Evolutionary conservation across 2,888 invertebrate genomes (phyloP).

Genomic region (Sminthurinus aureus): DNA sequence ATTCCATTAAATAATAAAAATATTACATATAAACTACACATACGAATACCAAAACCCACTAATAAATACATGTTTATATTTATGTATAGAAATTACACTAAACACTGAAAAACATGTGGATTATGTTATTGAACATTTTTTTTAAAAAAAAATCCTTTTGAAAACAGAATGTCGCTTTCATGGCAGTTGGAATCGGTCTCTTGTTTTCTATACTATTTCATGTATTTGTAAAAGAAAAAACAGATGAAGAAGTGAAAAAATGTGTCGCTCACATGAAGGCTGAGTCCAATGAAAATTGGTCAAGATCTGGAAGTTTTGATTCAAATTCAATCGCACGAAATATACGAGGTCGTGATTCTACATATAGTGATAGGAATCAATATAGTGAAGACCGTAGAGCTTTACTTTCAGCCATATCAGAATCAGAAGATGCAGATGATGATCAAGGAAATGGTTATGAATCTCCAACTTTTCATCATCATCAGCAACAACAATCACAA

Average conservation of each 20-base stretch:
- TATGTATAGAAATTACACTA: neutral
- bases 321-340: slow-evolving; percentile 1
- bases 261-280: slow-evolving; percentile 42
- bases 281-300: neutral
- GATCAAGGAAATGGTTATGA: neutral
- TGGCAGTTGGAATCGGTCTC: slow-evolving; percentile 73
- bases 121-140: too few species aligned
- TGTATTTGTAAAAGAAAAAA: slow-evolving; percentile 71
- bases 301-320: slow-evolving; percentile 1
- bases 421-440: neutral
- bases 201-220: slow-evolving; percentile 80
- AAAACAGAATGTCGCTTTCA: slow-evolving; percentile 69
- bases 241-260: neutral
- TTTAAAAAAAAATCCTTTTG: too few species aligned
- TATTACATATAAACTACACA: too few species aligned
- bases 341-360: slow-evolving; percentile 14
- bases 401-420: neutral
- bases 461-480: neutral
- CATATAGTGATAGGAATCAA: neutral
- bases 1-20: too few species aligned
- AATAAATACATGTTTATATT: too few species aligned
- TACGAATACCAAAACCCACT: too few species aligned
- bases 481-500: neutral
- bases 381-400: neutral
- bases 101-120: too few species aligned